Evolutionary conservation across 2,888 invertebrate genomes (phyloP), one percentile per base, ranked within the genome.

Genomic region (Dorcus parallelipipedus): DNA sequence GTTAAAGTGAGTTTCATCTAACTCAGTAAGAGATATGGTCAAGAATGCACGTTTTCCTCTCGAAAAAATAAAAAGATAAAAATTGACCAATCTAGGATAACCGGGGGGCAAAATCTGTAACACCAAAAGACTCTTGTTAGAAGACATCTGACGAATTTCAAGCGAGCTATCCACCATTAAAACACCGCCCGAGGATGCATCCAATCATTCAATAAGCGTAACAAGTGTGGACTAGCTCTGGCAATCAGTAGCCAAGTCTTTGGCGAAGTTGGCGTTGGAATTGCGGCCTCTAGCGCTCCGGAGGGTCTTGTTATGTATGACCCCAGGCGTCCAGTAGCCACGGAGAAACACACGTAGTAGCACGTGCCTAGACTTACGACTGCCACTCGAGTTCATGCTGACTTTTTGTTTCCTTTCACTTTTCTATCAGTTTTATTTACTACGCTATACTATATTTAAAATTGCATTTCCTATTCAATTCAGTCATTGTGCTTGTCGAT

Each of bases 171-270:
- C 54, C 63, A 63, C 75, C 76, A 76, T 76, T 76, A 76, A 76
- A 76, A 76, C 73, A 60, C 58, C 58, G 69, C 76, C 73, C 54
- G 64, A 63, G 71, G 56, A 50, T 33, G 56, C 61, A 68, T 71
- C 69, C 73, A 73, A 75, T 76, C 74, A 71, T 72, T 73, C 73
- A 72, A 74, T 72, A 73, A 73, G 69, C 62, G 59, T 64, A 64
- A 64, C 60, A 62, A 62, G 65, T 64, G 67, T 61, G 60, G 67
- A 60, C 54, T 48, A 60, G 55, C 59, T 49, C 55, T 62, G 67
- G 67, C 68, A 69, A 68, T 69, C 67, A 67, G 67, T 68, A 65
- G 68, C 68, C 67, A 64, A 67, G 65, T 59, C 66, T 70, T 71
- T 59, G 60, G 52, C 56, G 62, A 62, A 63, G 58, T 60, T 61